These are phyloP conservation scores for Apamea epomidion DNA, from an alignment of 2,888 invertebrate species.

Conservation along the genomic window DNA sequence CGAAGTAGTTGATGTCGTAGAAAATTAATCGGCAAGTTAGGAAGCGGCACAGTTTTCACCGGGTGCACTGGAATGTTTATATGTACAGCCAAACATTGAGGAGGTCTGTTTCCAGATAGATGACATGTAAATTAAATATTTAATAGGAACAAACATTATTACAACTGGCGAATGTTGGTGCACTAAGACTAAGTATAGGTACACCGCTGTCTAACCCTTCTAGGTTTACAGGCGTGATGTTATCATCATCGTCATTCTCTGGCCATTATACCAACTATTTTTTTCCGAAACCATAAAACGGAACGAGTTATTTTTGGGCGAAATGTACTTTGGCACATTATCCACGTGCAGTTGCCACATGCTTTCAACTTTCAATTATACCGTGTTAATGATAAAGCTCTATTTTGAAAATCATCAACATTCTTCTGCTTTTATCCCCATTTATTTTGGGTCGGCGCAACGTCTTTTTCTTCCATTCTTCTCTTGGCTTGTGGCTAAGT, in stretches of 20 bases:
- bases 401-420: background rate
- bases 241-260: no score
- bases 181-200: no score
- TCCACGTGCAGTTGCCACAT: conserved; percentile 35
- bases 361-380: conserved; percentile 30
- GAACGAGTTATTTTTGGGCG: conserved; percentile 49
- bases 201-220: no score
- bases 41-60: background rate
- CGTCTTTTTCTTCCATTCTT: no score
- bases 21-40: background rate
- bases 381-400: background rate
- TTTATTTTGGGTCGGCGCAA: no score
- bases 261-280: no score
- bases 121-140: no score
- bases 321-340: conserved; percentile 71
- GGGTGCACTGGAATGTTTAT: background rate
- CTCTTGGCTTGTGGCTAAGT: no score
- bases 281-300: background rate
- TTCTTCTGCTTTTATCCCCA: no score
- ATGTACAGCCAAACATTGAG: background rate
- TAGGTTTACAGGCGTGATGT: no score
- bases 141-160: no score
- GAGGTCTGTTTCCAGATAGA: background rate
- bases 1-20: background rate
- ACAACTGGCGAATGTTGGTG: no score